Conservation (phyloP, 2,888 invertebrate genomes). For the Phrixothrix hirtus region DNA sequence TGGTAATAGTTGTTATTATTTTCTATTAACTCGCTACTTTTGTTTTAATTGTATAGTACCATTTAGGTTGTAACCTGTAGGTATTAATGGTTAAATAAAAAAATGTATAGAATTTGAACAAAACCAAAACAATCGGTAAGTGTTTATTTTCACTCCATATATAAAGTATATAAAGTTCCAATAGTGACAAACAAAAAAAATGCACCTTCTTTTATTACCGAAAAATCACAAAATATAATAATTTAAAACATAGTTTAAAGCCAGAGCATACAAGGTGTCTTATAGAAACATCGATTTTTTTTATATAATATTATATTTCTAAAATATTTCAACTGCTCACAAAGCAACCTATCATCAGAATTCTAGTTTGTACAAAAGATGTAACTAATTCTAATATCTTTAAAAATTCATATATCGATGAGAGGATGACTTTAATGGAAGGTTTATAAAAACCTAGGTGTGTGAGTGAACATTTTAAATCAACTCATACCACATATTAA, state of each 20-base stretch:
- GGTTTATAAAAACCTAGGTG: conserved; percentile 4
- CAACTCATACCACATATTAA: conserved; percentile 13
- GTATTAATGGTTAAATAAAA: no score
- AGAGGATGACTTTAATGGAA: conserved; percentile 11
- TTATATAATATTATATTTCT: conserved; percentile 45
- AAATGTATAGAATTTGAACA: not conserved
- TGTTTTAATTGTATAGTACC: no score
- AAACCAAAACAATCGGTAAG: not conserved
- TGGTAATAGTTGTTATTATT: no score
- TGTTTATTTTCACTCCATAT: conserved; percentile 1
- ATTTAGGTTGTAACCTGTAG: no score
- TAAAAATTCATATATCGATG: conserved; percentile 6
- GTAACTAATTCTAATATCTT: conserved; percentile 36
- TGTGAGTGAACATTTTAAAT: conserved; percentile 6
- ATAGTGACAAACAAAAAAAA: not conserved
- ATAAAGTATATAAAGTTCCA: not conserved
- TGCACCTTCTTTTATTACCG: conserved; percentile 40
- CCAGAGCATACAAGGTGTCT: conserved; percentile 33
- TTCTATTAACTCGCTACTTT: no score
- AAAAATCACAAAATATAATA: conserved; percentile 45
- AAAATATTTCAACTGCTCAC: conserved; percentile 44
- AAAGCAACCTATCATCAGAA: conserved; percentile 41
- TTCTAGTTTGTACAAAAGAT: conserved; percentile 38
- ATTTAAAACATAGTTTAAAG: conserved; percentile 41
- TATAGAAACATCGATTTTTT: conserved; percentile 31